Percentiles rank a stretch among this genome's conserved stretches.
Conservation (phyloP, 2,888 invertebrate species). For the Chrysina gloriosa region DNA sequence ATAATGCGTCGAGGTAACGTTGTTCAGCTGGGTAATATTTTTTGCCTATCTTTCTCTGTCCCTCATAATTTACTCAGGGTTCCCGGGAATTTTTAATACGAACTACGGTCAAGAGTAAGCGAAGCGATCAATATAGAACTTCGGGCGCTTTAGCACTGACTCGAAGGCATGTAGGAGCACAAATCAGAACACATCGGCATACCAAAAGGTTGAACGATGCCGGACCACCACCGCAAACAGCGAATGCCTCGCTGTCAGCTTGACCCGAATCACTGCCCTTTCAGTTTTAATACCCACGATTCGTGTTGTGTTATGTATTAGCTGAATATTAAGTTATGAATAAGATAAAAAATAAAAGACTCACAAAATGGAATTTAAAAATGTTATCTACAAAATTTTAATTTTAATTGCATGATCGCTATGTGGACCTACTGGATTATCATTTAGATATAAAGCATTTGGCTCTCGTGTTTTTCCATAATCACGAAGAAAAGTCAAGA, state of each 20-base stretch:
- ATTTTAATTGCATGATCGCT: background rate
- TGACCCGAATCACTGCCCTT: conserved; percentile 41
- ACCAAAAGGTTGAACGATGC: conserved; percentile 41
- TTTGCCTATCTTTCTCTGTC: conserved; percentile 20
- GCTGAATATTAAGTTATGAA: conserved; percentile 4
- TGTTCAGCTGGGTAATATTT: conserved; percentile 32
- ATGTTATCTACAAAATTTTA: background rate
- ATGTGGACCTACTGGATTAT: background rate
- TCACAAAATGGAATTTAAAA: background rate
- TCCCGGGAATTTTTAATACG: conserved; percentile 37
- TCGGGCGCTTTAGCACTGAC: conserved; percentile 18
- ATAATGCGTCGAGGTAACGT: conserved; percentile 32
- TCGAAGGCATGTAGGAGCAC: conserved; percentile 40
- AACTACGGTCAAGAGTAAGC: conserved; percentile 18
- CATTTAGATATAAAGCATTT: background rate
- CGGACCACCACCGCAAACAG: conserved; percentile 40
- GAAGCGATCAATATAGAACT: conserved; percentile 34
- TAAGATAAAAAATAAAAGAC: background rate
- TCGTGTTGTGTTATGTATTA: conserved; percentile 12
- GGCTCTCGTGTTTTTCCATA: no score
- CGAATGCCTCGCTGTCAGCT: conserved; percentile 39
- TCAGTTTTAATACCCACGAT: conserved; percentile 27
- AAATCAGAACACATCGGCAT: conserved; percentile 42
- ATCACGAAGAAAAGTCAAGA: no score
- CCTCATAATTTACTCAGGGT: conserved; percentile 34